These are phyloP conservation scores for Drosophila erecta DNA, from an alignment of 1,140 invertebrate species.

Conservation along the genomic window DNA sequence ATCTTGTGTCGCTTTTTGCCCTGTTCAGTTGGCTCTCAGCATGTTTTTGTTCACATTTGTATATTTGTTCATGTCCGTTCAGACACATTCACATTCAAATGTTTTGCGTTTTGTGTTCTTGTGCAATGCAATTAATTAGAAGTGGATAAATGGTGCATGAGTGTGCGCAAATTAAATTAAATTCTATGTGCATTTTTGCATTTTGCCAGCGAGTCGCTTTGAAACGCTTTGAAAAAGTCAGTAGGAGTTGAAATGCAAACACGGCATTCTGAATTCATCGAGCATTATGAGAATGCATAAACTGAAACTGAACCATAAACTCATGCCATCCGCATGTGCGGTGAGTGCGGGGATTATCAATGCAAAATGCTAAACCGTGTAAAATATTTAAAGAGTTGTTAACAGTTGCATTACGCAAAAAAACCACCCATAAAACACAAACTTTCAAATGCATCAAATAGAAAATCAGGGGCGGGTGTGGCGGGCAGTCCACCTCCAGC, in stretches of 20 bases:
- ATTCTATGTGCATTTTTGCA: constrained; percentile 38
- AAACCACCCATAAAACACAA: neutral
- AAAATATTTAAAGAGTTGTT: constrained; percentile 20
- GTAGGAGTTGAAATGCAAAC: constrained; percentile 8
- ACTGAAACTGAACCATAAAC: neutral
- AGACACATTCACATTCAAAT: constrained; percentile 8
- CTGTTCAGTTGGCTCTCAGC: neutral
- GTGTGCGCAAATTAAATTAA: constrained; percentile 42
- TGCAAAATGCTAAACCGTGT: constrained; percentile 12
- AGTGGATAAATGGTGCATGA: constrained; percentile 43
- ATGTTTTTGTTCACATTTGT: constrained; percentile 13
- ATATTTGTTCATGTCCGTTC: neutral
- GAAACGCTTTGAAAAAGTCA: constrained; percentile 2
- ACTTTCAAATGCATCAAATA: neutral
- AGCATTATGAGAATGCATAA: constrained; percentile 29
- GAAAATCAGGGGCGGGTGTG: neutral
- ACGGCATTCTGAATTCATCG: constrained; percentile 10
- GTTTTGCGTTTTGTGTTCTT: constrained; percentile 23
- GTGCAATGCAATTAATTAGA: constrained; percentile 67
- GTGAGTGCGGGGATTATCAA: neutral
- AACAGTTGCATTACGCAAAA: neutral
- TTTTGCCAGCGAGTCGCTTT: neutral
- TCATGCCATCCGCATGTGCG: neutral
- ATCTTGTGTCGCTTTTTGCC: constrained; percentile 1
- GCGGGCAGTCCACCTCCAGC: neutral